Conservation (phyloP, 2,113 vertebrate genomes). For the Thunnus thynnus region DNA sequence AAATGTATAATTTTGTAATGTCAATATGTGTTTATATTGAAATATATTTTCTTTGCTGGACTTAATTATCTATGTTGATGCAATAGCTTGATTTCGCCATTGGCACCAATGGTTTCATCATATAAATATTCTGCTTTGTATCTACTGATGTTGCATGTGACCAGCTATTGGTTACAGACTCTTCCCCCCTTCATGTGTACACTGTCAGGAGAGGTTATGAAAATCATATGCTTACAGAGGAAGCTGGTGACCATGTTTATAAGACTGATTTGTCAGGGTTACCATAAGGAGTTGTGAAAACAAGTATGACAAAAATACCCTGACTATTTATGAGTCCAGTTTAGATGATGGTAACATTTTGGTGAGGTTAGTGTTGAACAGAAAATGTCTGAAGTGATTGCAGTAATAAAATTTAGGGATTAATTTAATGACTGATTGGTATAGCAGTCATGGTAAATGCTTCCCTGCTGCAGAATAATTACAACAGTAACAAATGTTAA, state of each 20-base stretch:
- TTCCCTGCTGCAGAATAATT: too few species aligned
- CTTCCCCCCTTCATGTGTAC: background rate
- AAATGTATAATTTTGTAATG: background rate
- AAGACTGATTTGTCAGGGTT: background rate
- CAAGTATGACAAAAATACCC: too few species aligned
- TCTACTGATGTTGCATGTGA: background rate
- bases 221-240: background rate
- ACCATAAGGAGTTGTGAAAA: too few species aligned
- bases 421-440: too few species aligned
- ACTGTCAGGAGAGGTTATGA: background rate
- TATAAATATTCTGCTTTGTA: background rate
- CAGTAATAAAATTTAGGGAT: too few species aligned
- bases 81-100: background rate
- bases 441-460: too few species aligned
- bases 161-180: background rate
- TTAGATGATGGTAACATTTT: too few species aligned
- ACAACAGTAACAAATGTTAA: too few species aligned
- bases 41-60: background rate
- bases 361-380: too few species aligned
- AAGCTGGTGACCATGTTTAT: constrained; percentile 3
- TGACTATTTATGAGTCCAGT: too few species aligned
- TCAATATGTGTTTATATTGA: background rate
- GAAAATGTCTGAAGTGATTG: too few species aligned
- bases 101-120: background rate
- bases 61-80: background rate